Conservation (phyloP, 2,888 invertebrate species). For the Microctonus brassicae region DNA sequence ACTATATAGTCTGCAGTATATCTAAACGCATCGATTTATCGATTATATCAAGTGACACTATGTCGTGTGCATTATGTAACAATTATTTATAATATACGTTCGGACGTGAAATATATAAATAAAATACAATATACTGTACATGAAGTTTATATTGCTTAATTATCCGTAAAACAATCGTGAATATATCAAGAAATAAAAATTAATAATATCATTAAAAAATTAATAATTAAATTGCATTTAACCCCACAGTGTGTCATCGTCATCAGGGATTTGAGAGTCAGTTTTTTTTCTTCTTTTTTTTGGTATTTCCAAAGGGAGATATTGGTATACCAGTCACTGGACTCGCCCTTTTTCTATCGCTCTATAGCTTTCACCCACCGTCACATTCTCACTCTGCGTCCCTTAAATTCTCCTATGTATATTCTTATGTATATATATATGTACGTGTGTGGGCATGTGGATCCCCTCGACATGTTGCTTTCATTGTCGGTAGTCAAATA, state of each 20-base stretch:
- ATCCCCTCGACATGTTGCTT: slow-evolving; percentile 59
- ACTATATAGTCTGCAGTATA: not conserved
- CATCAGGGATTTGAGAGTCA: slow-evolving; percentile 44
- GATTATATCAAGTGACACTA: slow-evolving; percentile 15
- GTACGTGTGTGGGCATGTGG: slow-evolving; percentile 55
- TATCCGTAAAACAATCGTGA: slow-evolving; percentile 9
- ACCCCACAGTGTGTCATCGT: slow-evolving; percentile 27
- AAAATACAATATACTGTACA: too few relatives aligned
- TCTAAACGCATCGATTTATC: slow-evolving; percentile 10
- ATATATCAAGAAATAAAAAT: slow-evolving; percentile 15
- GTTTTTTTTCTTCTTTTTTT: slow-evolving; percentile 33
- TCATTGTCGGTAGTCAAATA: slow-evolving; percentile 62
- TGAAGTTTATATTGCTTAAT: too few relatives aligned
- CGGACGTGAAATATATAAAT: too few relatives aligned
- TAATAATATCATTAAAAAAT: too few relatives aligned
- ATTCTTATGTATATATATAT: not conserved
- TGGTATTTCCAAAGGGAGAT: slow-evolving; percentile 22
- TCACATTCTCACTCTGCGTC: slow-evolving; percentile 38
- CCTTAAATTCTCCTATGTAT: slow-evolving; percentile 55
- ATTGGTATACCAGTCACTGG: slow-evolving; percentile 16
- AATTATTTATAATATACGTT: too few relatives aligned
- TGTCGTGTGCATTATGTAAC: not conserved
- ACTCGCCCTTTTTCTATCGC: slow-evolving; percentile 28
- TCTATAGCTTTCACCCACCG: slow-evolving; percentile 38
- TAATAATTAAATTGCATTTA: slow-evolving; percentile 27